Base-by-base conservation (phyloP, 2,888 invertebrate genomes). In the Epinotia ramella region DNA sequence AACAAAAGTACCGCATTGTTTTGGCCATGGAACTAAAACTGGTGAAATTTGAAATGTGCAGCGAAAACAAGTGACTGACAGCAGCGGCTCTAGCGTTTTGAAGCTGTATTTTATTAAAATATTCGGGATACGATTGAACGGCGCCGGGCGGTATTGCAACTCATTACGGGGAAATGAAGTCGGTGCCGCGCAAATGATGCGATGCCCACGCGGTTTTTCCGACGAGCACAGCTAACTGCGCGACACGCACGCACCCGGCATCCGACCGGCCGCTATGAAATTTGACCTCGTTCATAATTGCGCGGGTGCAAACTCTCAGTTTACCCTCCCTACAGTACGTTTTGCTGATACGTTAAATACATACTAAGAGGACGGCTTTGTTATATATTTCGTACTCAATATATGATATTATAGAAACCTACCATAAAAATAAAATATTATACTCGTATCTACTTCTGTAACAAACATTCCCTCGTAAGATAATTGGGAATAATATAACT, bases 151-250 rank as follows among this genome's bases (percentile, higher is more conserved):
- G 79, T 79, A 79, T 77, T 79, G 80, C 79, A 80, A 80, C 82
- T 86, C 85, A 87, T 89, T 88, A 87, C 84, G 79, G 78, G 79
- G 74, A 86, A 88, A 89, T 89, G 88, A 87, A 88, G 86, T 87
- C 84, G 81, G 81, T 77, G 79, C 80, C 79, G 80, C 84, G 82
- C 84, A 84, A 88, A 89, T 87, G 86, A 86, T 84, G 82, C 84
- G 84, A 83, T 83, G 81, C 82, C 80, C 78, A 79, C 79, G 76
- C 81, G 83, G 82, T 82, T 80, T 78, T 80, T 79, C 78, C 74
- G 77, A 79, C 77, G 78, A 77, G 78, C 78, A 77, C 78, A 77
- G 77, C 73, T 78, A 83, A 81, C 83, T 81, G 79, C 78, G 79
- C 78, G 80, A 80, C 80, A 81, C 81, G 80, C 78, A 69, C 74